phyloP scores from a whole-genome alignment of 2,797 vertebrate species.

The Falco berigora region DNA sequence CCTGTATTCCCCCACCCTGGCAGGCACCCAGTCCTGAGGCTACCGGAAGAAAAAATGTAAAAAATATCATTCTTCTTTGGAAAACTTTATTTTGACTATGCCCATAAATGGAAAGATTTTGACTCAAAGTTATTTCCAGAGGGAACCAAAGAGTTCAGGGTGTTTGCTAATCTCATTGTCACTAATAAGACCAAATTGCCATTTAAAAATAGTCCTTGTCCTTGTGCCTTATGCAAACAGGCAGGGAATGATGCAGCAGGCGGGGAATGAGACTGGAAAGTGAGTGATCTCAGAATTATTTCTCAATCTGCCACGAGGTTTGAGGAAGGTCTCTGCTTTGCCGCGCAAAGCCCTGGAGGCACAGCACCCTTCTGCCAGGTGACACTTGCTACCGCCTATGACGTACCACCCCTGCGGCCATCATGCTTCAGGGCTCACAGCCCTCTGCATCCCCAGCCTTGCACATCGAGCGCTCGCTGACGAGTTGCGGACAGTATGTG shows the following conservation, averaged over 20 bases:
- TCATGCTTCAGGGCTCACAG: fast-evolving
- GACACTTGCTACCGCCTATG: background rate
- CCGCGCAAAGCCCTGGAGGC: fast-evolving
- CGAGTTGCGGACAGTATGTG: background rate
- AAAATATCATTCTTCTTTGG: background rate
- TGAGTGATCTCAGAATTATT: background rate
- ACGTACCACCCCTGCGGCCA: background rate
- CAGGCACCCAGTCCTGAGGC: background rate
- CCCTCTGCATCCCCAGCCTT: background rate
- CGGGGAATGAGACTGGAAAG: background rate
- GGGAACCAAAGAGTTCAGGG: background rate
- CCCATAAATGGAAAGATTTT: background rate
- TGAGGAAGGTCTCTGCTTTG: background rate
- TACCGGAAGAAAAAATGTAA: background rate
- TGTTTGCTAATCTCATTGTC: conserved; percentile 10
- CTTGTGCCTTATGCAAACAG: background rate
- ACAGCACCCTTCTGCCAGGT: background rate
- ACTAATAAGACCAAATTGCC: conserved; percentile 13
- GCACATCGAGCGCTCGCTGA: fast-evolving
- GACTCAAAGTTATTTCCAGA: background rate
- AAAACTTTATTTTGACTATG: background rate
- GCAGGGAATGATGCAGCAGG: background rate
- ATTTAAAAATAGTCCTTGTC: background rate
- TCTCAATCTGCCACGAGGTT: background rate
- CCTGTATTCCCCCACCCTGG: background rate